These are phyloP conservation scores for Nesidiocoris tenuis DNA, from an alignment of 2,888 invertebrate genomes.

Conservation along the genomic window DNA sequence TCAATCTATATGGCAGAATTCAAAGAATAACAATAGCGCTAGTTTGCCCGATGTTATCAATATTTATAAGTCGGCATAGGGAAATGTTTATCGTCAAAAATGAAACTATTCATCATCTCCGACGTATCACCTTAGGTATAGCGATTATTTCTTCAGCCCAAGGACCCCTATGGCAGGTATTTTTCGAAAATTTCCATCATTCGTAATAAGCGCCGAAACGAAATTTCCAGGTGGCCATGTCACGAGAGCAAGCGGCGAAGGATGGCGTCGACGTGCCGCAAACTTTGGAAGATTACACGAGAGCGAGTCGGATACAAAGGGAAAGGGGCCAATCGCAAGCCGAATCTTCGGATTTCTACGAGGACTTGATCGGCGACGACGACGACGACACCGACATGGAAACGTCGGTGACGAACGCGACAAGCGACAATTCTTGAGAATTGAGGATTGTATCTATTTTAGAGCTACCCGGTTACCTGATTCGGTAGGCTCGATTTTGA, in stretches of 20 bases:
- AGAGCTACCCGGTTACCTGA: neutral
- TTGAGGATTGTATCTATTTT: neutral
- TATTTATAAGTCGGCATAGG: no score
- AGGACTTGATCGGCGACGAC: slow-evolving; percentile 43
- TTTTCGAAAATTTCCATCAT: neutral
- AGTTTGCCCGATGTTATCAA: no score
- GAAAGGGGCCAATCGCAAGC: slow-evolving; percentile 12
- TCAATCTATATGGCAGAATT: no score
- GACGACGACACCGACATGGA: slow-evolving; percentile 44
- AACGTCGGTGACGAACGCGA: slow-evolving; percentile 25
- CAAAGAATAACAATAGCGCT: no score
- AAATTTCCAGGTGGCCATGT: slow-evolving; percentile 39
- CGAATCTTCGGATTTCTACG: slow-evolving; percentile 45
- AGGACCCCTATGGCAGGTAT: neutral
- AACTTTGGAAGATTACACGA: slow-evolving; percentile 48
- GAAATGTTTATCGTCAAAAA: no score
- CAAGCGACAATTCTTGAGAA: neutral
- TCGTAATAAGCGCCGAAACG: no score
- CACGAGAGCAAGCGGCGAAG: slow-evolving; percentile 43
- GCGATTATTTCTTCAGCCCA: no score
- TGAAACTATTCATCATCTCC: no score
- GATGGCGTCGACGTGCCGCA: slow-evolving; percentile 46
- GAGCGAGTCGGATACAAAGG: slow-evolving; percentile 35
- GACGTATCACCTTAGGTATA: no score
- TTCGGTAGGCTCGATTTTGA: neutral